Base-by-base conservation (phyloP, 2,113 vertebrate species). In the Calyptommatus sinebrachiatus region DNA sequence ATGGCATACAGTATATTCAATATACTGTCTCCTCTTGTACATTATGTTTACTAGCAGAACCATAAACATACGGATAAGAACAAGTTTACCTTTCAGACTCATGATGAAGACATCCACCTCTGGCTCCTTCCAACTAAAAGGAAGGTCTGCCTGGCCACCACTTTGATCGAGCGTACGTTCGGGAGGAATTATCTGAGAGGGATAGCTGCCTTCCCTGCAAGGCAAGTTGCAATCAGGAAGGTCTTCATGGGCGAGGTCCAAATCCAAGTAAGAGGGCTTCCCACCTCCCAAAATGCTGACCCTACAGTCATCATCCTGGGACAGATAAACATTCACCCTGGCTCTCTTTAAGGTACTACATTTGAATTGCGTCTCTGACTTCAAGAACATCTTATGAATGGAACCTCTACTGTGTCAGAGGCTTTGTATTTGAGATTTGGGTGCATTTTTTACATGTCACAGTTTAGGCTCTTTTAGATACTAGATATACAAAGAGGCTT, bases 21-120 rank as follows among this genome's bases (percentile, higher is more conserved):
- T 87, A 89, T 20, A 92, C 84, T 83, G 87, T 31, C 77, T 57
- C 65, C 78, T 87, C 87, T 85, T 88, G 81, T 77, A 60, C 78
- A 88, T 79, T 77, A 88, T 76, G 81, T 20, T 7, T 85, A 79
- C 95, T 94, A 95, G 95, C 95, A 95, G 95, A 95, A 95, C 95
- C 95, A 93, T 94, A 78, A 73, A 92, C 92, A 93, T 95, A 94
- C 95, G 95, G 93, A 90, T 93, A 95, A 95, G 94, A 95, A 95
- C 95, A 95, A 95, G 95, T 95, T 95, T 95, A 95, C 95, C 94
- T 95, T 94, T 94, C 93, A 91, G 91, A 91, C 91, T 94, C 90
- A 88, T 91, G 93, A 90, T 4, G 93, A 90, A 93, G 91, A 92
- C 87, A 93, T 95, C 92, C 93, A 89, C 92, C 92, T 95, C 89